These are phyloP conservation scores for Microplitis mediator DNA, from an alignment of 1,140 invertebrate genomes.

Conservation along the genomic window DNA sequence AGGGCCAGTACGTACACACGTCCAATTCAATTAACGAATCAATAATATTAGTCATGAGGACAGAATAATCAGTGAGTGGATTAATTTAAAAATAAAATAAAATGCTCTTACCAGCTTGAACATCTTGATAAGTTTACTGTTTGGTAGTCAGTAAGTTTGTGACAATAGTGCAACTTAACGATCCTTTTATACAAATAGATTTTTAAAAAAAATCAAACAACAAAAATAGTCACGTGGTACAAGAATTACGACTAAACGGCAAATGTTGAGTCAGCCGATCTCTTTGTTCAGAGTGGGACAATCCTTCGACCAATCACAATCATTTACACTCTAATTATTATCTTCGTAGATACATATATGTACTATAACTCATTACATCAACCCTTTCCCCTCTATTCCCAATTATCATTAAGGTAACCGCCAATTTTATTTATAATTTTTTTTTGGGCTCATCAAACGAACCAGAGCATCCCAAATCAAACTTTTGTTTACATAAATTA, in stretches of 20 bases:
- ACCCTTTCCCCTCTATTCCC: background rate
- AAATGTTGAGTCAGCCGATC: slow-evolving; percentile 49
- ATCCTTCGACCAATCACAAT: slow-evolving; percentile 24
- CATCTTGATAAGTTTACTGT: slow-evolving; percentile 58
- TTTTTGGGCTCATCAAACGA: too few species aligned
- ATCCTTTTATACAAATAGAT: slow-evolving; percentile 52
- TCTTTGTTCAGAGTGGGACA: background rate
- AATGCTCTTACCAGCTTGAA: slow-evolving; percentile 59
- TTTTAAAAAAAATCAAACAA: slow-evolving; percentile 45
- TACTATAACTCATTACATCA: background rate
- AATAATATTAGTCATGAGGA: background rate
- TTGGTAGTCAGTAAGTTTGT: slow-evolving; percentile 53
- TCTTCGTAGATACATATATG: background rate
- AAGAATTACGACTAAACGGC: slow-evolving; percentile 43
- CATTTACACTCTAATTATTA: slow-evolving; percentile 10
- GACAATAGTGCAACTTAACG: slow-evolving; percentile 31
- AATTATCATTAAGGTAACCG: background rate
- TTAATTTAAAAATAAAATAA: background rate
- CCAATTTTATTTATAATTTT: too few species aligned
- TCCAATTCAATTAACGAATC: background rate
- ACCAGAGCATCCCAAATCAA: too few species aligned
- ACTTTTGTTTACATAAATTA: background rate
- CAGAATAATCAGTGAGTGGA: background rate
- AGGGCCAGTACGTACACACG: background rate
- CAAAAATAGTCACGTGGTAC: slow-evolving; percentile 44